Evolutionary conservation across 2,888 invertebrate genomes (phyloP), one percentile per base, ranked within the genome.

Genomic region (Oscheius sp.): DNA sequence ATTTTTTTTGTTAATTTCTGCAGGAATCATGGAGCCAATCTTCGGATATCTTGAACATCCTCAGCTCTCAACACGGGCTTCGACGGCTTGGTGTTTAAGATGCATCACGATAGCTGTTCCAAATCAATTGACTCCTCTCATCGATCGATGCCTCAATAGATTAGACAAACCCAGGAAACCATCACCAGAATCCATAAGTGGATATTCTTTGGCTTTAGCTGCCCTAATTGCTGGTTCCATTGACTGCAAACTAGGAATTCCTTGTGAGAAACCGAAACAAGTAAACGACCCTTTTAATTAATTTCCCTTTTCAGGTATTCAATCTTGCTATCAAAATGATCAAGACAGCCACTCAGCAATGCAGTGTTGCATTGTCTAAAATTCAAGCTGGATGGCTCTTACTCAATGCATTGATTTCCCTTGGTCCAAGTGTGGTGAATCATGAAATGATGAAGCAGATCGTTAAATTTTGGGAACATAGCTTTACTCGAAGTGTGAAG

Each of bases 301-400:
- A 22, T 28, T 44, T 22, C 1, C 2, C 14, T 2, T 30, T 72
- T 22, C 62, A 77, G 72, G 94, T 97, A 38, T 97, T 98, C 87
- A 94, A 94, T 86, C 93, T 94, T 5, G 98, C 96, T 0, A 97
- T 98, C 88, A 97, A 98, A 86, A 88, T 98, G 78, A 88, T 98
- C 51, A 90, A 96, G 73, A 95, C 95, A 72, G 97, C 98, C 0
- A 94, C 94, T 82, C 96, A 97, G 88, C 97, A 95, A 87, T 94
- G 94, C 87, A 90, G 96, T 59, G 90, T 98, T 66, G 95, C 96
- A 0, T 90, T 95, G 72, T 94, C 95, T 80, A 90, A 96, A 84
- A 95, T 96, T 0, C 94, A 95, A 86, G 95, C 96, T 36, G 97
- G 97, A 30, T 98, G 98, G 98, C 90, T 96, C 51, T 89, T 98